phyloP scores from a whole-genome alignment of 2,797 vertebrate species.

The Threskiornis aethiopicus region DNA sequence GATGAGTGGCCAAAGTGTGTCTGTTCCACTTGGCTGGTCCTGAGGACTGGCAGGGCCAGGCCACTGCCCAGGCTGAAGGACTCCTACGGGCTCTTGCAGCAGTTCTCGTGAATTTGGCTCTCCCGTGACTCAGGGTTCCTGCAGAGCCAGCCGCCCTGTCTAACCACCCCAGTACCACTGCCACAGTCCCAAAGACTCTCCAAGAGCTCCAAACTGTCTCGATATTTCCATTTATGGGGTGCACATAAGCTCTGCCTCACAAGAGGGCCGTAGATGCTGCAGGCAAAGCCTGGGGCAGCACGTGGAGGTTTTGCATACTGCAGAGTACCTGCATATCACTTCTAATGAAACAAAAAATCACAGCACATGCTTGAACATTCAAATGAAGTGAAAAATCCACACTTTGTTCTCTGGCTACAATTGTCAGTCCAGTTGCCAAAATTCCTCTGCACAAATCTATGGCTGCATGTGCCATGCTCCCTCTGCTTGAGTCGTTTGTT shows the following conservation, averaged over 20 bases:
- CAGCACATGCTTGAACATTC: background rate
- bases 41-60: background rate
- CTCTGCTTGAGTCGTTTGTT: background rate
- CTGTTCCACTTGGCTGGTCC: background rate
- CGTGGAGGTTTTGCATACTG: accelerated
- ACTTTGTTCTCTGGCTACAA: background rate
- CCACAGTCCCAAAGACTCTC: background rate
- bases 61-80: background rate
- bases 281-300: background rate
- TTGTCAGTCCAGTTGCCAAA: background rate
- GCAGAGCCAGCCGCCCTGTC: background rate
- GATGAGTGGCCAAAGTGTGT: background rate
- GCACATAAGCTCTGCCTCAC: background rate
- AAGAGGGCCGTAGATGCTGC: background rate
- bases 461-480: background rate
- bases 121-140: background rate
- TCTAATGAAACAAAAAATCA: background rate
- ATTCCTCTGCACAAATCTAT: background rate
- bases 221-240: accelerated
- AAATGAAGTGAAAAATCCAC: background rate
- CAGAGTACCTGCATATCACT: accelerated
- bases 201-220: background rate
- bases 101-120: background rate
- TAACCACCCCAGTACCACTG: accelerated
- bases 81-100: accelerated